phyloP scores from a whole-genome alignment of 2,888 invertebrate species.

The Sphaeridia pumilis region DNA sequence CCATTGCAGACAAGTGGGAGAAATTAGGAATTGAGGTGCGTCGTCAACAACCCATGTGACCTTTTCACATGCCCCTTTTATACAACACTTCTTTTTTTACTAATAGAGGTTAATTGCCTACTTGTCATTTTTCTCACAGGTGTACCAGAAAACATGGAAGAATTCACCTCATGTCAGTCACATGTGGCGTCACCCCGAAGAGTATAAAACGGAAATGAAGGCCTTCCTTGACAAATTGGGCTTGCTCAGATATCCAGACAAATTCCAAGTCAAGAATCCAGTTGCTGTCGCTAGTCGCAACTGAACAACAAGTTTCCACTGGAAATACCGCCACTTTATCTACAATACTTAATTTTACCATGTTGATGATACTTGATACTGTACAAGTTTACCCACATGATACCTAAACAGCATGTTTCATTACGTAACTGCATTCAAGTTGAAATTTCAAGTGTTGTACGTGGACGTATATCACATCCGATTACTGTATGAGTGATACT shows the following conservation, averaged over 20 bases:
- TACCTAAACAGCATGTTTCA: neutral
- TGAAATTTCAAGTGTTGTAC: no score
- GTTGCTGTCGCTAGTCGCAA: constrained; percentile 1
- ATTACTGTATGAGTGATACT: no score
- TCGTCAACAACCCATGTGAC: neutral
- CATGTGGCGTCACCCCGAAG: constrained; percentile 51
- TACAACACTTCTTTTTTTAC: neutral
- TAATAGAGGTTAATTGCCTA: neutral
- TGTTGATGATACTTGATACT: neutral
- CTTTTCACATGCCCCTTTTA: neutral
- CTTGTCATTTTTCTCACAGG: constrained; percentile 41
- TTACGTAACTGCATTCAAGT: neutral
- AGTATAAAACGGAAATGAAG: constrained; percentile 51
- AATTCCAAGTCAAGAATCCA: constrained; percentile 4
- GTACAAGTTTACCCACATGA: neutral
- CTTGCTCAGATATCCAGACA: constrained; percentile 40
- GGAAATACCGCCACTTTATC: neutral
- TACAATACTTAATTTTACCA: neutral
- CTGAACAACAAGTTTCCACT: neutral
- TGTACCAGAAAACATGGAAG: constrained; percentile 59
- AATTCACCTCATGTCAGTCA: constrained; percentile 63
- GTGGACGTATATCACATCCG: no score
- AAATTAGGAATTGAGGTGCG: constrained; percentile 46
- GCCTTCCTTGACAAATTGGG: constrained; percentile 48
- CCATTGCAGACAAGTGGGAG: constrained; percentile 62